Base-by-base conservation (phyloP, 2,888 invertebrate genomes). In the Dexiosoma caninum region DNA sequence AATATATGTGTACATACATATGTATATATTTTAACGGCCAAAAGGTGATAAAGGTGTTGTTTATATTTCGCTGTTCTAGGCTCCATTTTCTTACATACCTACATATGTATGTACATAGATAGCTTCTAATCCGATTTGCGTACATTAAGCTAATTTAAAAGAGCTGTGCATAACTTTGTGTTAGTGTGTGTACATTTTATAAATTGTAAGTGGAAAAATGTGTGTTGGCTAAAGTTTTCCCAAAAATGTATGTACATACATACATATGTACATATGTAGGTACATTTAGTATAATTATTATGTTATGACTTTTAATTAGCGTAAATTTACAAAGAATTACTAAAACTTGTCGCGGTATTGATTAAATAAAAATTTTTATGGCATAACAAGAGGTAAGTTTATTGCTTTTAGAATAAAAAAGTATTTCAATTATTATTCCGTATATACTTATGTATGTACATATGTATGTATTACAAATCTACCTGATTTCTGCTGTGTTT, bases 41-140 rank as follows among this genome's bases (percentile, higher is more conserved):
- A 51, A 14, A 23, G 8, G 14, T 14, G 1, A 30, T 14, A 57
- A 60, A 55, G 53, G 51, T 49, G 46, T n/a, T n/a, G n/a, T 46
- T 42, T 71, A 21, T 44, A 49, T 32, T 30, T 30, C 19, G 42
- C 35, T 62, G 21, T 69, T 81, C 55, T 74, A 74, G 72, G 51
- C 57, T 72, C 40, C 42, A 46, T 53, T 69, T 37, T 66, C 16
- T 55, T 37, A 40, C 27, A 32, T 70, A 71, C 70, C 69, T n/a
- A n/a, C n/a, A n/a, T n/a, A n/a, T n/a, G n/a, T n/a, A n/a, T n/a
- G n/a, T n/a, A n/a, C n/a, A n/a, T n/a, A n/a, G n/a, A n/a, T n/a
- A n/a, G n/a, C n/a, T 76, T 80, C 79, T 83, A 88, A 87, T 87
- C 88, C 87, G 87, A 87, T 87, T 87, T 87, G 84, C 87, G 87